phyloP scores from a whole-genome alignment of 2,797 vertebrate genomes.

The Typhlichthys eigenmanni region DNA sequence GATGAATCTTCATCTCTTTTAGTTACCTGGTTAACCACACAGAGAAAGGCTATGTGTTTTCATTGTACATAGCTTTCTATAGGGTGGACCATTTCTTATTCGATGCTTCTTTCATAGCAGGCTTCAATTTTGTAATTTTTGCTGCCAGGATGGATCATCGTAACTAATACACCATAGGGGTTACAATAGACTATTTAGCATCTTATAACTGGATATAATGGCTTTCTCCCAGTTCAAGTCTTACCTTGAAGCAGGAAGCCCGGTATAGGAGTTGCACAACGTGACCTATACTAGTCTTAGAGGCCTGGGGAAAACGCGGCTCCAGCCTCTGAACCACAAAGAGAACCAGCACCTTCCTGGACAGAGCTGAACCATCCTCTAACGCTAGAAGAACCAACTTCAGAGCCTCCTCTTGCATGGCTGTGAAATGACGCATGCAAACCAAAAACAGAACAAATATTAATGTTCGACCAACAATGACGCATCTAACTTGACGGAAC shows the following conservation, averaged over 20 bases:
- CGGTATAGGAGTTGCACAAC: conserved; percentile 99
- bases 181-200: neutral
- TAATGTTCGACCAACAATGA: neutral
- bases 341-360: conserved; percentile 96
- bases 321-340: conserved; percentile 99
- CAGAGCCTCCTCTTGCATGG: conserved; percentile 98
- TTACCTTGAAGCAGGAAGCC: conserved; percentile 98
- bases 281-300: conserved; percentile 98
- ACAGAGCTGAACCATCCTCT: conserved; percentile 96
- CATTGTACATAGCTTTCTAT: neutral
- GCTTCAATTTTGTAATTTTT: neutral
- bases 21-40: conserved; percentile 82
- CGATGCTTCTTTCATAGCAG: neutral
- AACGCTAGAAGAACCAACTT: conserved; percentile 96
- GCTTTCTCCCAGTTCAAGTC: neutral
- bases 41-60: neutral
- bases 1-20: conserved; percentile 98
- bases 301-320: conserved; percentile 97
- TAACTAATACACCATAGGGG: too few relatives aligned
- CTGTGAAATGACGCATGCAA: conserved; percentile 61
- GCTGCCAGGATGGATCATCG: neutral
- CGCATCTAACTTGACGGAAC: too few relatives aligned
- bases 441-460: conserved; percentile 1
- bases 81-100: neutral
- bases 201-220: neutral